Evolutionary conservation across 2,113 vertebrate genomes (phyloP).

Genomic region (Melanerpes aurifrons): DNA sequence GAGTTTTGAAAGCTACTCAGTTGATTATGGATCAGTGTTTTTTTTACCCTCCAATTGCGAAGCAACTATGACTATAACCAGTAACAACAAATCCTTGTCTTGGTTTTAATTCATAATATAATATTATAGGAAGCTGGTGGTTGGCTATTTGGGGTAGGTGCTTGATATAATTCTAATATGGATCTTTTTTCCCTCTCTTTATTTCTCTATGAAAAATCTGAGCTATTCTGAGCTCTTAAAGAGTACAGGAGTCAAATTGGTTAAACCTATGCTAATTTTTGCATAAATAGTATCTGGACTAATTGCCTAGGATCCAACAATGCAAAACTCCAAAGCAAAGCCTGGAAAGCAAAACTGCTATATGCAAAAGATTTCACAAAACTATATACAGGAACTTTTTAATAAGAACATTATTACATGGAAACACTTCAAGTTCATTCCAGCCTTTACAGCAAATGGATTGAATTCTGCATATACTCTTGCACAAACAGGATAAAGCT

Average conservation of each 20-base stretch:
- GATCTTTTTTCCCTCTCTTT: background rate
- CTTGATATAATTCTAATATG: background rate
- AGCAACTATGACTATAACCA: background rate
- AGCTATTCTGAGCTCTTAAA: background rate
- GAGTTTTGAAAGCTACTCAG: background rate
- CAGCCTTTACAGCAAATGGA: background rate
- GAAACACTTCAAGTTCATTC: slow-evolving; percentile 19
- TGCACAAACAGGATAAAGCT: slow-evolving; percentile 47
- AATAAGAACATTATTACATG: background rate
- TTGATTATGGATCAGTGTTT: background rate
- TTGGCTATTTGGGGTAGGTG: background rate
- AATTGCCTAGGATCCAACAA: background rate
- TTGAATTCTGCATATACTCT: slow-evolving; percentile 11
- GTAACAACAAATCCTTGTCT: background rate
- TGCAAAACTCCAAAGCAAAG: background rate
- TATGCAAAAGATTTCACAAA: slow-evolving; percentile 6
- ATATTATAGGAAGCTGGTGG: background rate
- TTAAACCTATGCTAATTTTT: background rate
- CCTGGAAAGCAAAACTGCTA: background rate
- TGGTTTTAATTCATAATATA: background rate
- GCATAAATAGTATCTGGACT: background rate
- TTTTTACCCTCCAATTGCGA: background rate
- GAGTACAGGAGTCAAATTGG: background rate
- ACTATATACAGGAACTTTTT: slow-evolving; percentile 28
- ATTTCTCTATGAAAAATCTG: background rate